Conservation (phyloP, 1,140 invertebrate genomes). For the Coenobita brevimanus region DNA sequence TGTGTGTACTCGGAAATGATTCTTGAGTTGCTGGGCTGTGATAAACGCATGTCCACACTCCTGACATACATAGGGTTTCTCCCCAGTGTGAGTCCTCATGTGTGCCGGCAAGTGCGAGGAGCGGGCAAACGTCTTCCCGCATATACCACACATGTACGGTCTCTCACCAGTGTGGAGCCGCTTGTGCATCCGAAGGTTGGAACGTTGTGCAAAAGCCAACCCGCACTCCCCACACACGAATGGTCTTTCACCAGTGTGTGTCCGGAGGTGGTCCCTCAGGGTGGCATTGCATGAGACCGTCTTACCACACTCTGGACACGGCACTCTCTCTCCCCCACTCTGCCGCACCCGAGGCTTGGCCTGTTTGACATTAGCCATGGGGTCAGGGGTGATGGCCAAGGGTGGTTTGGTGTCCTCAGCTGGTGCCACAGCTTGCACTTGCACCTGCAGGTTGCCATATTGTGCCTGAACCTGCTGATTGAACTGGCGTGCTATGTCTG, state of each 20-base stretch:
- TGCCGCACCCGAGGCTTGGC: constrained; percentile 58
- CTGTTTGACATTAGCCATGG: constrained; percentile 46
- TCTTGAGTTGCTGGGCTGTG: constrained; percentile 69
- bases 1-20: constrained; percentile 70
- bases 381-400: constrained; percentile 32
- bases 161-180: constrained; percentile 70
- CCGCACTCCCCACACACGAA: constrained; percentile 70
- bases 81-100: constrained; percentile 69
- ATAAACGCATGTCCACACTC: constrained; percentile 69
- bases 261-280: constrained; percentile 69
- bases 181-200: constrained; percentile 69
- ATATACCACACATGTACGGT: constrained; percentile 70
- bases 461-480: constrained; percentile 69
- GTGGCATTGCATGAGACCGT: constrained; percentile 68
- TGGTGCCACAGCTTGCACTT: constrained; percentile 67
- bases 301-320: constrained; percentile 72
- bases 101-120: constrained; percentile 68
- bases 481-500: constrained; percentile 68
- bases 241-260: constrained; percentile 71
- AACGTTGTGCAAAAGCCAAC: constrained; percentile 68
- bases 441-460: constrained; percentile 67
- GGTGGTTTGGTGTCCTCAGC: constrained; percentile 21
- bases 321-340: constrained; percentile 72
- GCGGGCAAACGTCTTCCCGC: constrained; percentile 70
- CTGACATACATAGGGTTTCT: constrained; percentile 69